These are phyloP conservation scores for Cochlearius cochlearius DNA, from an alignment of 2,113 vertebrate species.

Conservation along the genomic window DNA sequence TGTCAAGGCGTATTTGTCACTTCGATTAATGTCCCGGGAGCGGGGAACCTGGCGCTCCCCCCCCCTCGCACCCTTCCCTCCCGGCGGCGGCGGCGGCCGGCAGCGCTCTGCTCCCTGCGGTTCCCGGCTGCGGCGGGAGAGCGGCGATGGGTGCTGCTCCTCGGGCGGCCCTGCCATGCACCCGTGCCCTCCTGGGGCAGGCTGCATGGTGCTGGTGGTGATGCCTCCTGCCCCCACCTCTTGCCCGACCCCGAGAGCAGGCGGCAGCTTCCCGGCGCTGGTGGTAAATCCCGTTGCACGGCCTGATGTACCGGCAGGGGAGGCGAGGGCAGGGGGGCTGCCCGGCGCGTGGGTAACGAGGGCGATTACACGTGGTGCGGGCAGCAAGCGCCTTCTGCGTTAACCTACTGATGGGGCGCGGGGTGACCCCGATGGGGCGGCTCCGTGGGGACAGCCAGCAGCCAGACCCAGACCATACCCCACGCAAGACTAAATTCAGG, in stretches of 20 bases:
- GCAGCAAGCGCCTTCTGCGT: background rate
- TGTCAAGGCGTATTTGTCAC: constrained; percentile 25
- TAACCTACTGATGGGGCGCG: background rate
- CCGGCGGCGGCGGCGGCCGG: fast-evolving
- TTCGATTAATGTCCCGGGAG: background rate
- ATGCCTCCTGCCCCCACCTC: background rate
- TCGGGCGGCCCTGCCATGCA: background rate
- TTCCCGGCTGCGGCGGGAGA: fast-evolving
- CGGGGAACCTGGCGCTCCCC: background rate
- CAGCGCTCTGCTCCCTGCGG: background rate
- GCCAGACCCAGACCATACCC: background rate
- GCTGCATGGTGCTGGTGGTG: fast-evolving
- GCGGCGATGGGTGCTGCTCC: background rate
- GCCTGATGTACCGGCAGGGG: background rate
- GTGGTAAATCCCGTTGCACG: fast-evolving
- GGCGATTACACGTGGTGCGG: fast-evolving
- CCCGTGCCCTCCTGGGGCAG: background rate
- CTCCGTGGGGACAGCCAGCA: background rate
- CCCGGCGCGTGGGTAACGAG: fast-evolving
- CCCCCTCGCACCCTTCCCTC: background rate
- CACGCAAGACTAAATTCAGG: fast-evolving
- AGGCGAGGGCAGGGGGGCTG: background rate
- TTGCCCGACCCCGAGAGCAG: background rate
- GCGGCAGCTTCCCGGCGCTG: background rate
- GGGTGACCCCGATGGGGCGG: background rate